Evolutionary conservation across 2,888 invertebrate genomes (phyloP).

Genomic region (Andrena bucephala): DNA sequence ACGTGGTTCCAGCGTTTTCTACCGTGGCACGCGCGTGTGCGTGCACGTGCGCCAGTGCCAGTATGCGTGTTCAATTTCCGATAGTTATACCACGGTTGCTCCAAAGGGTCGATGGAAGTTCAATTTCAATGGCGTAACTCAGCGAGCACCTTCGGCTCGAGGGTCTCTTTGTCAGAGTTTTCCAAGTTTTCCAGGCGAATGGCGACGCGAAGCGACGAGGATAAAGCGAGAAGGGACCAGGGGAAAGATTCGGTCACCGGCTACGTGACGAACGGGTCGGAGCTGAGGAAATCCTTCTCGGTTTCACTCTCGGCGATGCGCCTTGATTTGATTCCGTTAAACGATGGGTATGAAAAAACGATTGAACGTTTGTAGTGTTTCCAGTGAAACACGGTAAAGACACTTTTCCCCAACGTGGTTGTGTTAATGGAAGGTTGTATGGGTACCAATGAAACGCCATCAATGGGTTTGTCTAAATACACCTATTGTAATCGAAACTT

Average conservation of each 20-base stretch:
- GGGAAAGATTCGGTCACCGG: constrained; percentile 42
- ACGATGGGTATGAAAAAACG: constrained; percentile 6
- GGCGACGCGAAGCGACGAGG: constrained; percentile 51
- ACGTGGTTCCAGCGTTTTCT: constrained; percentile 56
- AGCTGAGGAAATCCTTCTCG: constrained; percentile 41
- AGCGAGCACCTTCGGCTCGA: constrained; percentile 55
- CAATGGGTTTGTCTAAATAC: no score
- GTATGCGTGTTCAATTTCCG: constrained; percentile 78
- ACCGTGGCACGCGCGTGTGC: constrained; percentile 18
- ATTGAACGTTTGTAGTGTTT: background rate
- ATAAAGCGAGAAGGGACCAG: constrained; percentile 61
- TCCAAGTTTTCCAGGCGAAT: constrained; percentile 67
- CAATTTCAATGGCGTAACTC: constrained; percentile 77
- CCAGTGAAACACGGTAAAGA: background rate
- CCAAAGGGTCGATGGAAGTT: constrained; percentile 77
- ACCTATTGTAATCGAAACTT: no score
- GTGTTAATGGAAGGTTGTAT: no score
- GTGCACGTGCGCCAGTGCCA: constrained; percentile 27
- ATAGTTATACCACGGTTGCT: constrained; percentile 74
- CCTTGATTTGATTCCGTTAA: constrained; percentile 3
- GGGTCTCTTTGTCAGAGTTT: constrained; percentile 75
- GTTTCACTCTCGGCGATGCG: constrained; percentile 20
- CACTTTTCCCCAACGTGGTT: no score
- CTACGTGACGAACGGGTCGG: constrained; percentile 26
- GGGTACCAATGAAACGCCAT: no score